Evolutionary conservation across 2,797 vertebrate genomes (phyloP).

Genomic region (Tenualosa thibaudeaui): DNA sequence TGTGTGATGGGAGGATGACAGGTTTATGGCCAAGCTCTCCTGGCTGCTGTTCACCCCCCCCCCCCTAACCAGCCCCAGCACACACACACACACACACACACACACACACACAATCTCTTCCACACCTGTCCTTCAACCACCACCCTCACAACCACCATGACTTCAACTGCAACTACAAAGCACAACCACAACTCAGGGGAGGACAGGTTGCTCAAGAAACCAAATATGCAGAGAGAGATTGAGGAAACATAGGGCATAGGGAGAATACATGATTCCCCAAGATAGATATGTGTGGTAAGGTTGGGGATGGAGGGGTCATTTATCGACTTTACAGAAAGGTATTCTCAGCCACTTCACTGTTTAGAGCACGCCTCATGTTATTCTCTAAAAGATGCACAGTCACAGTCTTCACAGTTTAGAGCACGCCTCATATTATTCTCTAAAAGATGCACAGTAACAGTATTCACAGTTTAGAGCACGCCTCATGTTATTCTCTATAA

Average conservation of each 20-base stretch:
- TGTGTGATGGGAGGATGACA: slow-evolving; percentile 55
- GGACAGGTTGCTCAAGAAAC: background rate
- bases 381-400: no score
- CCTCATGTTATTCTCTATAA: background rate
- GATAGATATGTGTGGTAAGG: background rate
- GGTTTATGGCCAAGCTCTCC: slow-evolving; percentile 53
- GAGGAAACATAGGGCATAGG: background rate
- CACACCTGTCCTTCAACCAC: background rate
- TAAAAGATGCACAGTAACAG: no score
- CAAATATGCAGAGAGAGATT: background rate
- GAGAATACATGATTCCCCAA: background rate
- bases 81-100: slow-evolving; percentile 5
- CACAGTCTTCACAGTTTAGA: no score
- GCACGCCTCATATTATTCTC: background rate
- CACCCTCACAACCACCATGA: background rate
- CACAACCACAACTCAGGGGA: background rate
- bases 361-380: background rate
- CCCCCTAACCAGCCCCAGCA: background rate
- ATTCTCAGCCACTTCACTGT: background rate
- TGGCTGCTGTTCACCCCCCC: slow-evolving; percentile 19
- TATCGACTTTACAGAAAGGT: background rate
- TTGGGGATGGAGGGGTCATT: background rate
- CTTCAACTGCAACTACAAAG: background rate
- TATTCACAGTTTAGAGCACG: background rate
- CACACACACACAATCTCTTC: background rate